A percentile compares a stretch with the other conserved stretches of the same genome.
phyloP scores from a whole-genome alignment of 2,113 vertebrate species.

The Telmatochromis sp. region DNA sequence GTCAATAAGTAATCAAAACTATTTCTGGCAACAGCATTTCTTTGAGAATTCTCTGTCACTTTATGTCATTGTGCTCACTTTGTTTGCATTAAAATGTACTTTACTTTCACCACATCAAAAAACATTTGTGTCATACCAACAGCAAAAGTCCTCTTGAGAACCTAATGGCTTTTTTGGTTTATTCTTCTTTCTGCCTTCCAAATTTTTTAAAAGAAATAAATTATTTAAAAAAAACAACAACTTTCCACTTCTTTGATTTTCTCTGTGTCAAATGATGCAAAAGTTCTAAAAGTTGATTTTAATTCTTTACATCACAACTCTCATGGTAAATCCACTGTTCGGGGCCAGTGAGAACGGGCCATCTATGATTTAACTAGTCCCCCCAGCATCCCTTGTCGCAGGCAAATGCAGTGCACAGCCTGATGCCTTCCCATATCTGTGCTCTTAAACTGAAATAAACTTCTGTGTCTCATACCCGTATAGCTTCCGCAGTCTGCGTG shows the following conservation, averaged over 20 bases:
- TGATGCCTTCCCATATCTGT: background rate
- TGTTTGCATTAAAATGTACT: background rate
- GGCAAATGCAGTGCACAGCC: conserved; percentile 11
- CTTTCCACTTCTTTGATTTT: background rate
- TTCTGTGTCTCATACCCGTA: background rate
- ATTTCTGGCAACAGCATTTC: background rate
- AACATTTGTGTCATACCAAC: background rate
- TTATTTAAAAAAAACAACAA: background rate
- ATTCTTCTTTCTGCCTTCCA: background rate
- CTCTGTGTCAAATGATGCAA: conserved; percentile 22
- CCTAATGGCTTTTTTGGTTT: background rate
- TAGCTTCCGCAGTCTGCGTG: background rate
- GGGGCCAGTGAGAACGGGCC: conserved; percentile 11
- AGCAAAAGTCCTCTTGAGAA: background rate
- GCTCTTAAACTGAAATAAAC: conserved; percentile 29
- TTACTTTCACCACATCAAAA: background rate
- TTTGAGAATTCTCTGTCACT: background rate
- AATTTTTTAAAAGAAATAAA: background rate
- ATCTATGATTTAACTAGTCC: conserved; percentile 51
- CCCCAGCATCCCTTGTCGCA: background rate
- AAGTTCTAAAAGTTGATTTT: conserved; percentile 24
- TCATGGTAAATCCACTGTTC: conserved; percentile 26
- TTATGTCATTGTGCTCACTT: background rate
- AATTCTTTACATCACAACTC: conserved; percentile 27
- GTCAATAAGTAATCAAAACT: background rate